Evolutionary conservation across 2,797 vertebrate species (phyloP), one percentile per base, ranked within the genome.

Genomic region (Alosa sapidissima): DNA sequence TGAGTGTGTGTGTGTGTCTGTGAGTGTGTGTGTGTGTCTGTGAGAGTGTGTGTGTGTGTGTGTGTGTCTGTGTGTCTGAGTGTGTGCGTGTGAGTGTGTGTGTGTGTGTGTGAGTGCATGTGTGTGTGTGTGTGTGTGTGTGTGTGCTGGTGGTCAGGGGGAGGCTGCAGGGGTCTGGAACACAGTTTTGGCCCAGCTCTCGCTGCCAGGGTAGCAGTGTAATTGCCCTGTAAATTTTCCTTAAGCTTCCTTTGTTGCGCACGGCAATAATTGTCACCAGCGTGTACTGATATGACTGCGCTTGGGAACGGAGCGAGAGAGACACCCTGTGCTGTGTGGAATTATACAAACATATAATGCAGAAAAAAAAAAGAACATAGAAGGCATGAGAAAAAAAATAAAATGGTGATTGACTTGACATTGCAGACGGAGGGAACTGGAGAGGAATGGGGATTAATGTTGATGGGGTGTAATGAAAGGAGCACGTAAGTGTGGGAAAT

Each of bases 151-250:
- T 36, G 41, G 36, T 14, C 24, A 60, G 83, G 86, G 87, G 88
- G 87, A 87, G 5, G 28, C 8, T 5, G 84, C 87, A 75, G 86
- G 84, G 85, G 88, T 88, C 91, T 90, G 89, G 84, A 87, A 89
- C 85, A 49, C 83, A 86, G 85, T 72, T 84, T 89, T 92, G 93
- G 91, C 93, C 83, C 88, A 84, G 87, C 82, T 91, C 89, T 89
- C 92, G 92, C 93, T 90, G 87, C 85, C 87, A 90, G 92, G 89
- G 89, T 86, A 86, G 36, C 90, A 52, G 83, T 90, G 90, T 94
- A 94, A 94, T 93, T 91, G 89, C 89, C 90, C 91, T 93, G 92
- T 94, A 94, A 93, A 95, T 95, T 93, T 94, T 87, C 90, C 88
- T 89, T 92, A 93, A 94, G 90, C 91, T 85, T 82, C 89, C 87